These are phyloP conservation scores for Zenarchopterus dispar DNA, from an alignment of 2,797 vertebrate species.

Conservation along the genomic window DNA sequence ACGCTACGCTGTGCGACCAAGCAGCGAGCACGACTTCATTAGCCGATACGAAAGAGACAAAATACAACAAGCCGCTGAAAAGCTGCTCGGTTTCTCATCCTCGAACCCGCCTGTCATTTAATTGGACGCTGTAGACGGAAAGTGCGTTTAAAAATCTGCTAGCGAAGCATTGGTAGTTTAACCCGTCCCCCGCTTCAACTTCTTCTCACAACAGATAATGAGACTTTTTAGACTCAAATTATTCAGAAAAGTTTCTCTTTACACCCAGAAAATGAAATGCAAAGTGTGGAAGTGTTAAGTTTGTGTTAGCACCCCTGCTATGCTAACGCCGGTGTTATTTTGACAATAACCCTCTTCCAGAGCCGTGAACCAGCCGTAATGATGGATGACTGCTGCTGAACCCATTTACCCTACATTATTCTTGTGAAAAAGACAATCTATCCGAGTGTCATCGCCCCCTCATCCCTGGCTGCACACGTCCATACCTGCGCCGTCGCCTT, in stretches of 20 bases:
- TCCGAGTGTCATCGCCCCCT: constrained; percentile 38
- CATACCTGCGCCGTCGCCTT: constrained; percentile 14
- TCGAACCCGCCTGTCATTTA: constrained; percentile 31
- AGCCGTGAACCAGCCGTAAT: constrained; percentile 31
- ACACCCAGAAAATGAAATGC: neutral
- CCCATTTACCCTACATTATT: constrained; percentile 64
- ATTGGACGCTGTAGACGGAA: constrained; percentile 27
- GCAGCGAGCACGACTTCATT: constrained; percentile 41
- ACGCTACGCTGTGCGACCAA: constrained; percentile 14
- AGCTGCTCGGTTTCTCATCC: constrained; percentile 32
- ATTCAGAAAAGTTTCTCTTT: too few relatives aligned
- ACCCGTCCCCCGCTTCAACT: too few relatives aligned
- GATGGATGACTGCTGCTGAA: constrained; percentile 67
- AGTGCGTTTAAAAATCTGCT: too few relatives aligned
- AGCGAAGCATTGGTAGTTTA: too few relatives aligned
- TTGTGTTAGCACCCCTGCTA: too few relatives aligned
- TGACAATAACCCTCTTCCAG: constrained; percentile 23
- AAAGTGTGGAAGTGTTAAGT: too few relatives aligned
- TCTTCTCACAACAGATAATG: too few relatives aligned
- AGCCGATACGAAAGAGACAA: constrained; percentile 21
- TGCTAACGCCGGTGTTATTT: constrained; percentile 16
- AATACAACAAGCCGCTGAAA: constrained; percentile 11
- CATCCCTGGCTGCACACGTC: constrained; percentile 8
- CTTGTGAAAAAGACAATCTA: constrained; percentile 48
- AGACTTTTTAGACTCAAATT: too few relatives aligned